Percentiles rank a stretch among this genome's conserved stretches.
These are phyloP conservation scores for Idaea straminata DNA, from an alignment of 2,888 invertebrate genomes.

Conservation along the genomic window DNA sequence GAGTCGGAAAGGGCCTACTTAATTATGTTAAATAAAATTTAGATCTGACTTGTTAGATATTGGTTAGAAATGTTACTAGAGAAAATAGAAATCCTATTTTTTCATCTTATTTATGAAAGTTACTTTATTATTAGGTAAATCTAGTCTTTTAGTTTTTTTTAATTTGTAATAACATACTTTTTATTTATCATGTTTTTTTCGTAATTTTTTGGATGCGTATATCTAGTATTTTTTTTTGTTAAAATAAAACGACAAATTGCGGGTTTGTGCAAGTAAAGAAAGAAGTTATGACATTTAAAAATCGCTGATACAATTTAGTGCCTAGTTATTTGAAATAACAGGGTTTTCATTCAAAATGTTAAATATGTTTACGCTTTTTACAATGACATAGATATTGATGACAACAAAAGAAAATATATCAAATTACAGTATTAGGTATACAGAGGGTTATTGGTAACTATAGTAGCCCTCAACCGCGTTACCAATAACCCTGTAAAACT, in stretches of 20 bases:
- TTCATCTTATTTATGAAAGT: background rate
- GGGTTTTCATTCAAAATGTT: background rate
- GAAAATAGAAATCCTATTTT: background rate
- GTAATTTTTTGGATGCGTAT: no score
- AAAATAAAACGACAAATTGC: background rate
- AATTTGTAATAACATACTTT: background rate
- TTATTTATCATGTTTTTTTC: no score
- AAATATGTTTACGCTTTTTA: background rate
- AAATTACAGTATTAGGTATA: background rate
- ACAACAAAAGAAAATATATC: background rate
- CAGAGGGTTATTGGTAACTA: no score
- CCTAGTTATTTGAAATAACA: background rate
- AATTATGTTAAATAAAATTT: background rate
- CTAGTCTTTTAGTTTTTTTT: background rate
- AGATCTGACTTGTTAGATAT: background rate
- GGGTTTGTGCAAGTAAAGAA: background rate
- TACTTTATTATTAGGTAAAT: background rate
- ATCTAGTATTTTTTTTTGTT: background rate
- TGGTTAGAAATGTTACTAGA: background rate
- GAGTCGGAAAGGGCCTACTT: background rate
- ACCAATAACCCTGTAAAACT: no score
- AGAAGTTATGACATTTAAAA: background rate
- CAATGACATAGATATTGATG: background rate
- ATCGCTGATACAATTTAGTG: background rate
- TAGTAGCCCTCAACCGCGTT: no score